phyloP scores from a whole-genome alignment of 2,888 invertebrate species.

The Heliconius charithonia region DNA sequence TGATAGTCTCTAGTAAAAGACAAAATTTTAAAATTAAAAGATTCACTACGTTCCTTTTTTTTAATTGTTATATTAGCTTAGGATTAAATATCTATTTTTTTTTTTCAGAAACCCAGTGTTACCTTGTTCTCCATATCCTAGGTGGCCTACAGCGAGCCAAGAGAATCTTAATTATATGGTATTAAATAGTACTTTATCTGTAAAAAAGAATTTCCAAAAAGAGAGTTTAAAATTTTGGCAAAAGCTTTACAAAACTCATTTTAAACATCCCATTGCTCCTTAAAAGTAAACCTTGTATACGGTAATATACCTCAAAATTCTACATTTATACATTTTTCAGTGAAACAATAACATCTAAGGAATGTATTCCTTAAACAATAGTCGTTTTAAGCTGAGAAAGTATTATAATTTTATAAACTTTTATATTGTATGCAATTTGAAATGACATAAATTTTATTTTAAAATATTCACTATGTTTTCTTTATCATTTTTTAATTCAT shows the following conservation, averaged over 20 bases:
- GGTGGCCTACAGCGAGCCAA: conserved; percentile 55
- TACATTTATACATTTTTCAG: too few relatives aligned
- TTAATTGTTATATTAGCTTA: background rate
- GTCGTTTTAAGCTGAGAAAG: too few relatives aligned
- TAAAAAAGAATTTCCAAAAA: conserved; percentile 51
- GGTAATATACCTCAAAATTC: too few relatives aligned
- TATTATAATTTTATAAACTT: too few relatives aligned
- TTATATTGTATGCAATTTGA: too few relatives aligned
- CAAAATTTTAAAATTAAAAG: too few relatives aligned
- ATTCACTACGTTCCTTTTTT: background rate
- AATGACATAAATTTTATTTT: too few relatives aligned
- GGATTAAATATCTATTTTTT: background rate
- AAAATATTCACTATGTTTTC: too few relatives aligned
- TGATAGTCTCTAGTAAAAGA: too few relatives aligned
- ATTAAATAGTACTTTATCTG: conserved; percentile 50
- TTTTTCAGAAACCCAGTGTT: conserved; percentile 50
- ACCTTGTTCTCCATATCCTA: conserved; percentile 48
- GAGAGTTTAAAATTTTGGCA: conserved; percentile 57
- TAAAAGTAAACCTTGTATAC: background rate
- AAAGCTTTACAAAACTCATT: conserved; percentile 56
- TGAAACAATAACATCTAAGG: too few relatives aligned
- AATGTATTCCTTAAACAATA: too few relatives aligned
- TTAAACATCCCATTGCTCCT: conserved; percentile 54
- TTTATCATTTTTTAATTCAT: too few relatives aligned
- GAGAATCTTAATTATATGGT: conserved; percentile 21